Evolutionary conservation across 2,888 invertebrate species (phyloP).

Genomic region (Vannuccia rotundouncinata): DNA sequence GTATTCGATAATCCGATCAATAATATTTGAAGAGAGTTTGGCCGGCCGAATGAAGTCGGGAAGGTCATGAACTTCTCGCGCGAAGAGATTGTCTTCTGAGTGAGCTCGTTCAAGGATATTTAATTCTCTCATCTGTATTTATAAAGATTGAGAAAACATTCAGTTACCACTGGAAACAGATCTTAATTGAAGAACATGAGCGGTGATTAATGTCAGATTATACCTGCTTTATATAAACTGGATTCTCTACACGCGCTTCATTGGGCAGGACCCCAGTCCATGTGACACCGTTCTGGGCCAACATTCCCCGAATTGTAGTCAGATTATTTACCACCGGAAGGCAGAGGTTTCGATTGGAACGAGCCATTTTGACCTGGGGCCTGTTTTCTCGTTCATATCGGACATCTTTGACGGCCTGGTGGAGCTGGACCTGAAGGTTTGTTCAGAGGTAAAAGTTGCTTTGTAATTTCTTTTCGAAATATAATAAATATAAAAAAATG

Average conservation of each 20-base stretch:
- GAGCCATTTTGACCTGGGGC: constrained; percentile 18
- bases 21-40: constrained; percentile 50
- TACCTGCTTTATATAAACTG: constrained; percentile 51
- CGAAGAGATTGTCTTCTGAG: constrained; percentile 45
- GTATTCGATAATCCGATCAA: constrained; percentile 50
- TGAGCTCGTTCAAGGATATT: constrained; percentile 39
- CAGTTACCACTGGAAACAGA: too few species aligned
- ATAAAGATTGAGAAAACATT: not conserved
- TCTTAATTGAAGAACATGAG: too few species aligned
- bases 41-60: constrained; percentile 43
- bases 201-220: too few species aligned
- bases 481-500: too few species aligned
- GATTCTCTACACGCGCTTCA: constrained; percentile 53
- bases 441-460: too few species aligned
- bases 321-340: constrained; percentile 47
- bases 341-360: constrained; percentile 39
- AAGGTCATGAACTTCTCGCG: constrained; percentile 42
- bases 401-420: constrained; percentile 27
- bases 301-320: constrained; percentile 43
- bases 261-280: constrained; percentile 54
- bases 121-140: constrained; percentile 27
- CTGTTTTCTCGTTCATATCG: constrained; percentile 26
- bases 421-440: constrained; percentile 40
- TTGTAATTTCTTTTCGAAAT: too few species aligned
- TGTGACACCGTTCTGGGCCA: constrained; percentile 48